A percentile compares a stretch with the other conserved stretches of the same genome.
These are phyloP conservation scores for Acanthis flammea DNA, from an alignment of 2,797 vertebrate genomes.

Conservation along the genomic window DNA sequence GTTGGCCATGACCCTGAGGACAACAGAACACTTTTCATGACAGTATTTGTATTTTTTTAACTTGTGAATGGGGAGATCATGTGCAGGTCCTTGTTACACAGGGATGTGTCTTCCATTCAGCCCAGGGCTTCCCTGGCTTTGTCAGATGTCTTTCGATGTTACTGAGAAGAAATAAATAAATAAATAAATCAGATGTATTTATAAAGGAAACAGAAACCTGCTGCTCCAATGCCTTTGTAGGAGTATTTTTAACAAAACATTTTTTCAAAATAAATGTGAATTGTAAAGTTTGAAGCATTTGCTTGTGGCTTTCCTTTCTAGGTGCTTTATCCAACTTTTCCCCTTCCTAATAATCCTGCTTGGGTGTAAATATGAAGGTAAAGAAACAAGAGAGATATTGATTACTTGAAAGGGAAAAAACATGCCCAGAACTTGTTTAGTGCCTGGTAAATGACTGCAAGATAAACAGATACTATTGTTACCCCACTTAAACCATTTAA, in stretches of 20 bases:
- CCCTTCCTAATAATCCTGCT: background rate
- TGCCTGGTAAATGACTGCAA: background rate
- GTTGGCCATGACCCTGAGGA: background rate
- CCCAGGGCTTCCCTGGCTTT: conserved; percentile 38
- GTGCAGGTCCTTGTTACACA: conserved; percentile 61
- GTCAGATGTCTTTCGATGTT: conserved; percentile 49
- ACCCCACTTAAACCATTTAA: background rate
- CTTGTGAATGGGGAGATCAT: conserved; percentile 52
- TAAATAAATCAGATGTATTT: conserved; percentile 71
- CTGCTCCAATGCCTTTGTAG: conserved; percentile 80
- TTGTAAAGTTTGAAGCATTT: conserved; percentile 72
- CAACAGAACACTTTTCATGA: conserved; percentile 16
- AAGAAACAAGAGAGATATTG: background rate
- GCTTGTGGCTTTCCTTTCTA: conserved; percentile 33
- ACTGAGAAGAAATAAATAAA: conserved; percentile 60
- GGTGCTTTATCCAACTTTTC: background rate
- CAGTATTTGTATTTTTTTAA: conserved; percentile 58
- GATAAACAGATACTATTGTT: background rate
- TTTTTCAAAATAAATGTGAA: conserved; percentile 82
- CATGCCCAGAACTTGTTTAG: background rate
- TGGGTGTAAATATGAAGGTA: background rate
- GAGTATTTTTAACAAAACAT: conserved; percentile 79
- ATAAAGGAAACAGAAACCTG: conserved; percentile 65
- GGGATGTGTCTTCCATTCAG: conserved; percentile 68
- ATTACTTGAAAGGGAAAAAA: background rate